Conservation (phyloP, 2,113 vertebrate species). For the Andinoacara biseriatus region DNA sequence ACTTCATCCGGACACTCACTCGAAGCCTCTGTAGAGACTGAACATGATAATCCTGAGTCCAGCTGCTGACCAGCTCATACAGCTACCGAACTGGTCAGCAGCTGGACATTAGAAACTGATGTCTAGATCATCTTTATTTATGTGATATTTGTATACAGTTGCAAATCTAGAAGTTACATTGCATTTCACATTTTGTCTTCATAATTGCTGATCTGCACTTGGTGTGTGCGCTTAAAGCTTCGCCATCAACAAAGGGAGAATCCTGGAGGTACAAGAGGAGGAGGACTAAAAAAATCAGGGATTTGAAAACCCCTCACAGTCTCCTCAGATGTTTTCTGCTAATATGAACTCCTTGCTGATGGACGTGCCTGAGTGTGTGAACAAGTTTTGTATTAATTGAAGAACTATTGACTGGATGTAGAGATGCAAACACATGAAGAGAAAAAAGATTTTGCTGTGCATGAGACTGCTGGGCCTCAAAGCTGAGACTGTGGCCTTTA, state of each 20-base stretch:
- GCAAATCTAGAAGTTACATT: background rate
- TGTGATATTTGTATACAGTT: background rate
- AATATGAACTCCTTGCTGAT: slow-evolving; percentile 44
- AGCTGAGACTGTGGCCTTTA: background rate
- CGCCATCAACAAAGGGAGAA: too few species aligned
- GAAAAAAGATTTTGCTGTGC: background rate
- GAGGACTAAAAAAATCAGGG: slow-evolving; percentile 14
- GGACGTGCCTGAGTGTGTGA: background rate
- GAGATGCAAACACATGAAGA: background rate
- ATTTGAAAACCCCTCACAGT: slow-evolving; percentile 12
- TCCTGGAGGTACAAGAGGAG: background rate
- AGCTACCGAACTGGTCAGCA: background rate
- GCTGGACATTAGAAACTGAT: background rate
- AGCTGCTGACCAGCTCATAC: background rate
- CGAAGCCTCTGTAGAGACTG: background rate
- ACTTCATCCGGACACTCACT: background rate
- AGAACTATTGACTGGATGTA: background rate
- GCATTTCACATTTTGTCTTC: background rate
- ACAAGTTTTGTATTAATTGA: background rate
- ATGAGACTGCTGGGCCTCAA: background rate
- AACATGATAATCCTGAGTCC: background rate
- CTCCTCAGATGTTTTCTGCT: slow-evolving; percentile 39
- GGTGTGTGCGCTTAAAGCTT: background rate
- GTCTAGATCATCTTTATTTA: background rate
- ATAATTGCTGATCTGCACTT: background rate